Percentiles rank a stretch among this genome's conserved stretches.
These are phyloP conservation scores for Beaufortia kweichowensis DNA, from an alignment of 2,113 vertebrate genomes.

Conservation along the genomic window DNA sequence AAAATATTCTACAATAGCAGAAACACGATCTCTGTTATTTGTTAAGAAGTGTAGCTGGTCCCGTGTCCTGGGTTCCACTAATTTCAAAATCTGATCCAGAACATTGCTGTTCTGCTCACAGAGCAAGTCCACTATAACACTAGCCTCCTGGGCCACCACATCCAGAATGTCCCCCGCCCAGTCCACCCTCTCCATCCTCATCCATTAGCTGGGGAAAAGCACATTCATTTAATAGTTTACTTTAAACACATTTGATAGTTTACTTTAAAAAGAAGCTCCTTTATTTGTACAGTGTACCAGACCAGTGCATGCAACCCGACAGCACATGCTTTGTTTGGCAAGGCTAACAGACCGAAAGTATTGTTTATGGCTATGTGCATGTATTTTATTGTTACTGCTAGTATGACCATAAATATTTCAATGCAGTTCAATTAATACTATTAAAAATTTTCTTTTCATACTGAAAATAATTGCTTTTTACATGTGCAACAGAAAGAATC, in stretches of 20 bases:
- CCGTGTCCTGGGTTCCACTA: constrained; percentile 54
- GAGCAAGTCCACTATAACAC: constrained; percentile 70
- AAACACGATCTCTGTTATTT: neutral
- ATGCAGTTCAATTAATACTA: neutral
- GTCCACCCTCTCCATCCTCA: constrained; percentile 59
- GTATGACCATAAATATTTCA: neutral
- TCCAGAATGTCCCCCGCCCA: constrained; percentile 54
- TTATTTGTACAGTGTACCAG: neutral
- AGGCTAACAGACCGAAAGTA: too few species aligned
- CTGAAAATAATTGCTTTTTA: neutral
- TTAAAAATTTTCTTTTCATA: neutral
- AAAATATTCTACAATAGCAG: constrained; percentile 67
- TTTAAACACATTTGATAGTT: neutral
- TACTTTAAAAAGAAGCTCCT: neutral
- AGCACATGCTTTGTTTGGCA: neutral
- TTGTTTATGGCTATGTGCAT: too few species aligned
- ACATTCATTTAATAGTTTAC: too few species aligned
- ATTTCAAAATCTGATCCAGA: constrained; percentile 37
- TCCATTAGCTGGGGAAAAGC: constrained; percentile 61
- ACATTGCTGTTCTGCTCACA: constrained; percentile 48
- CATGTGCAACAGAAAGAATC: too few species aligned
- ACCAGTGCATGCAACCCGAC: too few species aligned
- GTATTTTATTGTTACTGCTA: too few species aligned
- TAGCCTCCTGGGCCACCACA: constrained; percentile 57
- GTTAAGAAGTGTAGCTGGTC: neutral